Evolutionary conservation across 2,797 vertebrate genomes (phyloP).

Genomic region (Perodicticus potto): DNA sequence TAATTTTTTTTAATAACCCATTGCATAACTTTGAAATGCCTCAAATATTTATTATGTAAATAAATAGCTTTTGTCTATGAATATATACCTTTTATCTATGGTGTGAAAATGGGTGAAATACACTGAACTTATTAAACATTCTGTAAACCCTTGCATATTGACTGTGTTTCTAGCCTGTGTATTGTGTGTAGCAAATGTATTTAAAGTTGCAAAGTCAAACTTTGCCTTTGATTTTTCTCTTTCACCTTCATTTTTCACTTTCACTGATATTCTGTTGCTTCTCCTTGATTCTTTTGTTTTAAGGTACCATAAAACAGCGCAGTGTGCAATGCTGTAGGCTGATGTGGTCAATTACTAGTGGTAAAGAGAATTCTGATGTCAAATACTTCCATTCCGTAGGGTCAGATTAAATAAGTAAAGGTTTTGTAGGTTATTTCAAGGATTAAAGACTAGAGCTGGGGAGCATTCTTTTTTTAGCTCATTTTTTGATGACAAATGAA

Average conservation of each 20-base stretch:
- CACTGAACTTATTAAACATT: constrained; percentile 19
- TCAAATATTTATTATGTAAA: neutral
- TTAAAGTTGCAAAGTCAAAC: neutral
- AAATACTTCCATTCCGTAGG: constrained; percentile 32
- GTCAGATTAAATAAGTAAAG: constrained; percentile 61
- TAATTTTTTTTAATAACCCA: constrained; percentile 9
- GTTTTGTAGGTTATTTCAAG: constrained; percentile 45
- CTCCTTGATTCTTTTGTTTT: neutral
- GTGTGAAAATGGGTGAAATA: neutral
- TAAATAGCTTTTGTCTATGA: neutral
- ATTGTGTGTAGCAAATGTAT: neutral
- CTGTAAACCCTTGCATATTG: neutral
- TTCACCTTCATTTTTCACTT: neutral
- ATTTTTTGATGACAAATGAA: constrained; percentile 75
- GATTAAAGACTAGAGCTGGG: constrained; percentile 58
- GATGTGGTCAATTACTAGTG: neutral
- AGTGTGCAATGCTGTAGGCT: neutral
- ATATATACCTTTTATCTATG: neutral
- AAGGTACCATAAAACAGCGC: no score
- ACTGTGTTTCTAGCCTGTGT: neutral
- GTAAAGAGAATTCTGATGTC: neutral
- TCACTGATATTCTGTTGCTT: neutral
- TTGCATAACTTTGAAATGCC: constrained; percentile 43
- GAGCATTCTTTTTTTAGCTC: constrained; percentile 57
- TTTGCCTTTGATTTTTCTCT: constrained; percentile 21